Evolutionary conservation across 2,888 invertebrate species (phyloP).

Genomic region (Drosophila rubida): DNA sequence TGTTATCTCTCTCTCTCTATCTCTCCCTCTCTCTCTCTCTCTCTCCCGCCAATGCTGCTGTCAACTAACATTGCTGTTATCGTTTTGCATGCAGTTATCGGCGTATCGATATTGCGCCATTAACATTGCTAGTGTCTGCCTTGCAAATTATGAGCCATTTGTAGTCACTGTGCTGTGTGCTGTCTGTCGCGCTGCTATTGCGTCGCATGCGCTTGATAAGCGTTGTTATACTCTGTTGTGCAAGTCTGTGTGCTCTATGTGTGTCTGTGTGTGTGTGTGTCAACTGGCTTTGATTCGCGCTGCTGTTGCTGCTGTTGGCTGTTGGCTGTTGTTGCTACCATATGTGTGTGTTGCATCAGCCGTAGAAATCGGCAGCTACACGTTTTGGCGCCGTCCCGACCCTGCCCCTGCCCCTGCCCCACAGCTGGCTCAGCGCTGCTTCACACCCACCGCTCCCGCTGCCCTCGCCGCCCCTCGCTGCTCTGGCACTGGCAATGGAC

Average conservation of each 20-base stretch:
- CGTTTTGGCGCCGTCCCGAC: conserved; percentile 52
- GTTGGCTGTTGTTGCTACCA: conserved; percentile 49
- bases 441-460: conserved; percentile 18
- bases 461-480: conserved; percentile 4
- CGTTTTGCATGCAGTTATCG: not conserved
- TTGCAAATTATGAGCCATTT: conserved; percentile 26
- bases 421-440: conserved; percentile 42
- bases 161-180: conserved; percentile 48
- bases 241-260: conserved; percentile 18
- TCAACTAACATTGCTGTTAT: conserved; percentile 5
- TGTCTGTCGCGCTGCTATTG: conserved; percentile 54
- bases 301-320: conserved; percentile 55
- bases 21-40: too few relatives aligned
- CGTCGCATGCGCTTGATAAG: conserved; percentile 74
- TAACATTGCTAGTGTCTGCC: not conserved
- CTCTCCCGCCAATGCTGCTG: too few relatives aligned
- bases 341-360: conserved; percentile 72
- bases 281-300: conserved; percentile 73
- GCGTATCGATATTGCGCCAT: not conserved
- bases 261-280: conserved; percentile 43
- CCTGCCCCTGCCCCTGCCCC: conserved; percentile 11
- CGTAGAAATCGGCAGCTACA: conserved; percentile 72
- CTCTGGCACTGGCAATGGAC: conserved; percentile 20
- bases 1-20: too few relatives aligned
- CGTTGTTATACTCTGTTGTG: conserved; percentile 33